Percentiles rank a stretch among this genome's conserved stretches.
phyloP scores from a whole-genome alignment of 2,113 vertebrate genomes.

The Todiramphus chloris region DNA sequence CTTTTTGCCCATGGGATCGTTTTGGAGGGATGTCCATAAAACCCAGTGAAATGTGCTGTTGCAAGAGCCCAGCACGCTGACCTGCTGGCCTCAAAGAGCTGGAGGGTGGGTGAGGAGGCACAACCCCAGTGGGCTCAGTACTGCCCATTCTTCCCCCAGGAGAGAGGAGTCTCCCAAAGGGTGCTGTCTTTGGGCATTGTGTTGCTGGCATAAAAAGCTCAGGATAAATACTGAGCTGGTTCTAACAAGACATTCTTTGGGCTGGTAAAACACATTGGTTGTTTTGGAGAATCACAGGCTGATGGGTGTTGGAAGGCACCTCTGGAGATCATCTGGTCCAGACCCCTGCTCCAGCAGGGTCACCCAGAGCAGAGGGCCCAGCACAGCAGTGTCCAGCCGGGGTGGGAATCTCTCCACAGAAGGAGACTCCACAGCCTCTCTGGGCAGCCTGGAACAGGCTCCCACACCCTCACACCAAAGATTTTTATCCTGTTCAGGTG shows the following conservation, averaged over 20 bases:
- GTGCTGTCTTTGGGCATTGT: neutral
- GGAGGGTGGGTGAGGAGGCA: neutral
- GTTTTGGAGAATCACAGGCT: neutral
- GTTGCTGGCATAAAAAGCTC: neutral
- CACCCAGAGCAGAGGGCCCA: no score
- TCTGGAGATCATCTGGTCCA: no score
- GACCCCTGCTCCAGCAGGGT: no score
- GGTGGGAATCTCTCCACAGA: no score
- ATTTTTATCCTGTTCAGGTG: no score
- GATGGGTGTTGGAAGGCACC: no score
- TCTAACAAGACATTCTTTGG: neutral
- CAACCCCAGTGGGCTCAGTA: accelerated
- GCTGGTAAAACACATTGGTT: neutral
- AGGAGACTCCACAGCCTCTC: no score
- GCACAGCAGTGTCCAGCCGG: no score
- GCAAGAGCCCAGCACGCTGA: neutral
- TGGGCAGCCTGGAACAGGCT: no score
- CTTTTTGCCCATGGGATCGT: neutral
- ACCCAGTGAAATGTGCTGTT: neutral
- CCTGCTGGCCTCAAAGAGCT: neutral
- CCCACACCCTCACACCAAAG: no score
- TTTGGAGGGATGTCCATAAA: neutral
- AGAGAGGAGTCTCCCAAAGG: neutral
- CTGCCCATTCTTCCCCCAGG: accelerated
- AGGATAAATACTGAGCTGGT: neutral